Conservation (phyloP, 92 coral and sea anemone species). For the Actinernus sp. region DNA sequence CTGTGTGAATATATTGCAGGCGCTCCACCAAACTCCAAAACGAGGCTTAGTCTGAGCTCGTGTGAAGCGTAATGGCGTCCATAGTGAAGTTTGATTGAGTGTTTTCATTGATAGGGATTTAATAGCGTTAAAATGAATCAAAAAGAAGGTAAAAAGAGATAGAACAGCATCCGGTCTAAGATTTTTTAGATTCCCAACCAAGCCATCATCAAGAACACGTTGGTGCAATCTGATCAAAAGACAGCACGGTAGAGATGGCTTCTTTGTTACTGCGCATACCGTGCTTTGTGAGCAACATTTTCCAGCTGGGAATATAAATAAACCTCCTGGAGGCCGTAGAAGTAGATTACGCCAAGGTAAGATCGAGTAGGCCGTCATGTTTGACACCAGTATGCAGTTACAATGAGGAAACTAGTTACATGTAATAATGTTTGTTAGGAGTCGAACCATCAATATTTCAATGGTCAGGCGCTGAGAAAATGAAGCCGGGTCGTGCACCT, state of each 20-base stretch:
- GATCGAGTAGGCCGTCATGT: neutral
- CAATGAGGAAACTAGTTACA: neutral
- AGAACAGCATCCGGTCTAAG: slow-evolving; percentile 36
- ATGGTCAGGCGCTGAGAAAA: slow-evolving; percentile 22
- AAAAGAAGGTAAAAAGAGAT: slow-evolving; percentile 4
- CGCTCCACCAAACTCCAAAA: neutral
- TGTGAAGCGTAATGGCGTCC: too few species aligned
- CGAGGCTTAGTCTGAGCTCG: slow-evolving; percentile 6
- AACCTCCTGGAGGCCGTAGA: slow-evolving; percentile 11
- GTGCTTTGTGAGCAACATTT: slow-evolving; percentile 56
- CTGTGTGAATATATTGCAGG: neutral
- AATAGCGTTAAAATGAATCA: neutral
- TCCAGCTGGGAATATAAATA: slow-evolving; percentile 19
- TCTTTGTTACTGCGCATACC: slow-evolving; percentile 44
- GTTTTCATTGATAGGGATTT: neutral
- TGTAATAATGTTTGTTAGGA: neutral
- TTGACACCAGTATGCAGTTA: too few species aligned
- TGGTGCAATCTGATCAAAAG: slow-evolving; percentile 67
- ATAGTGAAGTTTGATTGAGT: neutral
- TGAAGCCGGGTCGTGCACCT: slow-evolving; percentile 1
- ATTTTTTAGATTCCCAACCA: slow-evolving; percentile 53
- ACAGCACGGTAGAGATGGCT: slow-evolving; percentile 57
- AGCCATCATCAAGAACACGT: slow-evolving; percentile 30
- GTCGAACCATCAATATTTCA: slow-evolving; percentile 31
- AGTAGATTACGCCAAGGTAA: neutral